Conservation (phyloP, 2,888 invertebrate species). For the Chrysomela aeneicollis region DNA sequence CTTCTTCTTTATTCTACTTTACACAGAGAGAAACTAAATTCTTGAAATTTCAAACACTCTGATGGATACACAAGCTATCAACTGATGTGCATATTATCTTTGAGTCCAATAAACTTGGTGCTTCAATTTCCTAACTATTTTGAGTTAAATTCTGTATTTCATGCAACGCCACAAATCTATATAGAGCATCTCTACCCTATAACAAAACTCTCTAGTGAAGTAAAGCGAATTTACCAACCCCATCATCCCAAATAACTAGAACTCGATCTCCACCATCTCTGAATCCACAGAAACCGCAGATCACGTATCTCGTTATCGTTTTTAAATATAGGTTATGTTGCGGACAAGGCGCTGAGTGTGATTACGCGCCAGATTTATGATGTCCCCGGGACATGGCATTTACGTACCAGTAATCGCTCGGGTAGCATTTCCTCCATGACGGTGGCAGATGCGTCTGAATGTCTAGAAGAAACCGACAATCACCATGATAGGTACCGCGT, state of each 20-base stretch:
- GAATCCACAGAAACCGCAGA: slow-evolving; percentile 2
- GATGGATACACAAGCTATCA: no score
- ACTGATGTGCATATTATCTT: no score
- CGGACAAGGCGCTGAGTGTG: slow-evolving; percentile 19
- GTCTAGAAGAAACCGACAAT: no score
- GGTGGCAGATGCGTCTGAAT: slow-evolving; percentile 15
- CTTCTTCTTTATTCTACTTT: no score
- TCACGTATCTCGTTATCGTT: slow-evolving; percentile 4
- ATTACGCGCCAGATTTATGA: slow-evolving; percentile 16
- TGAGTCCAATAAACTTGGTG: no score
- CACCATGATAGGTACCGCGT: neutral
- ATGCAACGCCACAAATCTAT: no score
- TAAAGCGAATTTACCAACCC: neutral
- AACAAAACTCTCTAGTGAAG: no score
- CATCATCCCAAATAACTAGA: neutral
- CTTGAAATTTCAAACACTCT: no score
- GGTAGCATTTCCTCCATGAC: slow-evolving; percentile 4
- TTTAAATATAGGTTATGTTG: slow-evolving; percentile 24
- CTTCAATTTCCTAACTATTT: no score
- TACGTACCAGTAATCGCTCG: neutral
- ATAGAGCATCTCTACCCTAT: no score
- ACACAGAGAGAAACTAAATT: no score
- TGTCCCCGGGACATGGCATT: slow-evolving; percentile 11
- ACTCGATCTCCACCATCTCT: slow-evolving; percentile 14
- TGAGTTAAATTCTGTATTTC: no score